phyloP scores from a whole-genome alignment of 2,797 vertebrate species.

The Amazonetta brasiliensis region DNA sequence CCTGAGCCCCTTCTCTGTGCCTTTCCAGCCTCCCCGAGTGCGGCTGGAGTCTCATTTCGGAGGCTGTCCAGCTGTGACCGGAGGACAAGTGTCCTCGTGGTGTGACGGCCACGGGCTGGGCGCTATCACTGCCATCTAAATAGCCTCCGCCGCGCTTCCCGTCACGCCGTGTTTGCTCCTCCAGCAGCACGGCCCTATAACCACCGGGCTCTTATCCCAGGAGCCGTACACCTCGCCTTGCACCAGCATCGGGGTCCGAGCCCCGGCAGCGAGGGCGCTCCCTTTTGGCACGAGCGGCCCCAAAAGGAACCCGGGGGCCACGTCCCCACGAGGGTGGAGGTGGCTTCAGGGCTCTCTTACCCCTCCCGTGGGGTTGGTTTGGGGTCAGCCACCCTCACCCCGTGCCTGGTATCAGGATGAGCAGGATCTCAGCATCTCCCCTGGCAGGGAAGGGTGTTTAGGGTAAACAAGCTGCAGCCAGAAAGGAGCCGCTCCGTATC shows the following conservation, averaged over 20 bases:
- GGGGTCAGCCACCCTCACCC: neutral
- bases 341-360: neutral
- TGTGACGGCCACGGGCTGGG: neutral
- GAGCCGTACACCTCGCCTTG: neutral
- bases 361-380: neutral
- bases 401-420: neutral
- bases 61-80: neutral
- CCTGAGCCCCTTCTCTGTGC: neutral
- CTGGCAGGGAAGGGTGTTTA: neutral
- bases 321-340: accelerated
- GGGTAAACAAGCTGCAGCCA: neutral
- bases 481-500: neutral
- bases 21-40: accelerated
- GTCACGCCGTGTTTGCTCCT: neutral
- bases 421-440: neutral
- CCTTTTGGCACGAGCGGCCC: neutral
- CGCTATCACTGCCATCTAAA: neutral
- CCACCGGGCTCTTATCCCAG: neutral
- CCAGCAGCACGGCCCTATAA: neutral
- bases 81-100: neutral
- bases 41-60: neutral
- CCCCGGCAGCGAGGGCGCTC: accelerated
- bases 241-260: neutral
- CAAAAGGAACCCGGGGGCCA: accelerated
- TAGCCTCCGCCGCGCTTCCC: neutral